These are phyloP conservation scores for Samia ricini DNA, from an alignment of 1,140 invertebrate genomes.

Conservation along the genomic window DNA sequence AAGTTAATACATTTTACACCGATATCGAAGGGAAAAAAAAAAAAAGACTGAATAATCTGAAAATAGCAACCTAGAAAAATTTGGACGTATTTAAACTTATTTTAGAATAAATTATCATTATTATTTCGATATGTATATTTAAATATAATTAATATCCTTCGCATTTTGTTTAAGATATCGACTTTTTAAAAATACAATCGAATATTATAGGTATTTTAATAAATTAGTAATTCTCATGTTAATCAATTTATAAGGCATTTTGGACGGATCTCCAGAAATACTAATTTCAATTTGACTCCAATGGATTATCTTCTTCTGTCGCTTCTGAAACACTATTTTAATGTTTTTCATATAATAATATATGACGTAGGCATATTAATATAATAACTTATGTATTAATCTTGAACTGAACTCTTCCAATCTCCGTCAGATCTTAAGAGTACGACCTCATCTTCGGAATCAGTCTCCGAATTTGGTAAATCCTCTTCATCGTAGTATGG, in stretches of 20 bases:
- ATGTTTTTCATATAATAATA: background rate
- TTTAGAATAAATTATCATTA: no score
- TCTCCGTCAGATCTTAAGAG: constrained; percentile 49
- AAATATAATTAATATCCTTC: no score
- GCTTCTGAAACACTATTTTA: background rate
- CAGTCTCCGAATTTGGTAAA: constrained; percentile 62
- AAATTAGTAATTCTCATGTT: background rate
- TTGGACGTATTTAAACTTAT: no score
- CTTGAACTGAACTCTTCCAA: background rate
- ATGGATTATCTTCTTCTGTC: background rate
- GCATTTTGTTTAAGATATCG: no score
- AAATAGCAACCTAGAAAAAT: no score
- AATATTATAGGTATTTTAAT: no score
- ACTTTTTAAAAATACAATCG: no score
- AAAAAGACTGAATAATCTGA: no score
- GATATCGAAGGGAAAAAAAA: no score
- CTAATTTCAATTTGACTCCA: background rate
- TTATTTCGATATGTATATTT: no score
- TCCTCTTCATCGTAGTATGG: constrained; percentile 74
- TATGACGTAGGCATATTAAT: background rate
- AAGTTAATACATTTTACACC: no score
- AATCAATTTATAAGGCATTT: background rate
- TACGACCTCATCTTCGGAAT: constrained; percentile 73
- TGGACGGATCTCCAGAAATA: background rate
- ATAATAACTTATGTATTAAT: background rate